phyloP scores from a whole-genome alignment of 1,140 invertebrate species.

The Melitaea cinxia region DNA sequence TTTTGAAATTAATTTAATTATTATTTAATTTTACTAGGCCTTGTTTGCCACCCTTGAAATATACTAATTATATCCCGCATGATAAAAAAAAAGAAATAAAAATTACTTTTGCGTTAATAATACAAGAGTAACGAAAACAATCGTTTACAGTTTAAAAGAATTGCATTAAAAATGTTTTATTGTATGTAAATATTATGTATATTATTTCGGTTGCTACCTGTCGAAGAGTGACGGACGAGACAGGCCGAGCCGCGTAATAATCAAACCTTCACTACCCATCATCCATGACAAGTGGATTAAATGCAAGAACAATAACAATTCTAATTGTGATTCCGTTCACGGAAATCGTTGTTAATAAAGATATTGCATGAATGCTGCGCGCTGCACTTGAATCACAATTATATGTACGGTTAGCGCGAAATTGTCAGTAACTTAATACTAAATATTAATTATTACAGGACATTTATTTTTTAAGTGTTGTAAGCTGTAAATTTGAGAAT shows the following conservation, averaged over 20 bases:
- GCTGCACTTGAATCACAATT: slow-evolving; percentile 27
- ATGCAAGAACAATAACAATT: slow-evolving; percentile 28
- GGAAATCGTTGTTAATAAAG: slow-evolving; percentile 29
- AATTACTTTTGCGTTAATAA: too few species aligned
- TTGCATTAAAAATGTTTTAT: slow-evolving; percentile 3
- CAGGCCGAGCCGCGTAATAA: slow-evolving; percentile 20
- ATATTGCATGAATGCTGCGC: slow-evolving; percentile 33
- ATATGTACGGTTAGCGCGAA: slow-evolving; percentile 21
- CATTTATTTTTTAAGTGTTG: too few species aligned
- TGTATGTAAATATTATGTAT: background rate
- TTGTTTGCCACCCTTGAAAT: too few species aligned
- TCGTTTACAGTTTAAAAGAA: background rate
- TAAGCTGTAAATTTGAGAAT: background rate
- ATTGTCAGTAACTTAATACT: slow-evolving; percentile 12
- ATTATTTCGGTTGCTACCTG: slow-evolving; percentile 4
- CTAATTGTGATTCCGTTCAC: slow-evolving; percentile 31
- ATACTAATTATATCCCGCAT: too few species aligned
- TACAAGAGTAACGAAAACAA: too few species aligned
- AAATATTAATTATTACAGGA: slow-evolving; percentile 1
- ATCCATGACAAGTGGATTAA: slow-evolving; percentile 30
- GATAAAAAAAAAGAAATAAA: too few species aligned
- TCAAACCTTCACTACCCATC: slow-evolving; percentile 29
- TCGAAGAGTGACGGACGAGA: background rate
- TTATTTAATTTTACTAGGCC: too few species aligned
- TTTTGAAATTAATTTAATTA: too few species aligned